Evolutionary conservation across 1,140 invertebrate species (phyloP).

Genomic region (Anastrepha obliqua): DNA sequence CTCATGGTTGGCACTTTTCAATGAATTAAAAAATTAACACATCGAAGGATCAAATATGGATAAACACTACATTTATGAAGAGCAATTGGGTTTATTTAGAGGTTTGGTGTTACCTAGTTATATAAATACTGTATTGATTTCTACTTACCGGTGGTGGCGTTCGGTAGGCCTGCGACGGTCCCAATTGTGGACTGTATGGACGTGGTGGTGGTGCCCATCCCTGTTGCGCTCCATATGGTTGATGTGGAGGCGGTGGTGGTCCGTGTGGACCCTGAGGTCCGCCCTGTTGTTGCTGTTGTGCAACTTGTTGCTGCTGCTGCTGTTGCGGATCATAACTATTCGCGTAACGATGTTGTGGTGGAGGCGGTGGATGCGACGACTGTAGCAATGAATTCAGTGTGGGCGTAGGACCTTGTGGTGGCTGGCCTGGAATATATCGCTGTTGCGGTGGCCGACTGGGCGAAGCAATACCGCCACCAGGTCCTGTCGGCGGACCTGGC

Average conservation of each 20-base stretch:
- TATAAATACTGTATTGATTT: background rate
- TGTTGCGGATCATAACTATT: conserved; percentile 74
- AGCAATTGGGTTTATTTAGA: no score
- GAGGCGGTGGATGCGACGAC: conserved; percentile 81
- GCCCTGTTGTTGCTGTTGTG: conserved; percentile 66
- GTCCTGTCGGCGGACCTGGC: conserved; percentile 54
- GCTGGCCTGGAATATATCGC: conserved; percentile 73
- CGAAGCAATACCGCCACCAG: conserved; percentile 64
- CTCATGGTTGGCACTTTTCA: no score
- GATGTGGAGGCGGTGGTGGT: conserved; percentile 74
- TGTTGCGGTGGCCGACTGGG: conserved; percentile 72
- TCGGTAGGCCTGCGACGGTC: conserved; percentile 71
- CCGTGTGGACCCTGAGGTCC: conserved; percentile 68
- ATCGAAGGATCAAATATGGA: no score
- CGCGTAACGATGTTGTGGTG: conserved; percentile 73
- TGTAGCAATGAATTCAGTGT: conserved; percentile 92
- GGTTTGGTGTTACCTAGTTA: no score
- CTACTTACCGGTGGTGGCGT: conserved; percentile 63
- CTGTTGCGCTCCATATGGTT: conserved; percentile 67
- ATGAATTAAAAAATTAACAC: no score
- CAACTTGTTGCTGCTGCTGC: conserved; percentile 71
- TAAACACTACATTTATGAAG: no score
- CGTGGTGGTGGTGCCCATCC: conserved; percentile 72
- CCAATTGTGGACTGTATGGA: conserved; percentile 72
- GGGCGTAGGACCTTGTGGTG: conserved; percentile 89